These are phyloP conservation scores for Chrysemys picta DNA, from an alignment of 2,113 vertebrate genomes.

Conservation along the genomic window DNA sequence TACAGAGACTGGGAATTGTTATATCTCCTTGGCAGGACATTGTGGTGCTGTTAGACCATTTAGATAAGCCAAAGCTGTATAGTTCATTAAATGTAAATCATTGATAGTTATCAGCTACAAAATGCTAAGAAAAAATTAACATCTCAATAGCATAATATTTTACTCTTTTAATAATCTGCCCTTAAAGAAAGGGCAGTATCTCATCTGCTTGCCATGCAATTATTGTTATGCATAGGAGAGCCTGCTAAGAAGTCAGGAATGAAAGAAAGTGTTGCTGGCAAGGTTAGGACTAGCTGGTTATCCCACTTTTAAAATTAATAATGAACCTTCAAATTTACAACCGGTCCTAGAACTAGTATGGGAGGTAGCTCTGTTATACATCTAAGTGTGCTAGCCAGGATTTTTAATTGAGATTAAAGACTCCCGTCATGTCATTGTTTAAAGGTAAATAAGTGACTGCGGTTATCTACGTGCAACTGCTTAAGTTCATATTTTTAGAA, in stretches of 20 bases:
- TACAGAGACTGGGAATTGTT: not conserved
- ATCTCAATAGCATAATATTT: not conserved
- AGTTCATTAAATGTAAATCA: not conserved
- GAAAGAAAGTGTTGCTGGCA: constrained; percentile 18
- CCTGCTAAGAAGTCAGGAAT: constrained; percentile 18
- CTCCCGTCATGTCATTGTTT: not conserved
- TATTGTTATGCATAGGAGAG: not conserved
- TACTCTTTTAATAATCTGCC: constrained; percentile 4
- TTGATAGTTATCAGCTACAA: not conserved
- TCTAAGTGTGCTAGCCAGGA: not conserved
- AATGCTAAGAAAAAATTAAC: too few species aligned
- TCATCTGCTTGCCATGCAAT: not conserved
- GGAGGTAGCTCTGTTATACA: not conserved
- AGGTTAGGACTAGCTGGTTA: rapidly evolving
- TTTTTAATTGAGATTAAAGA: constrained; percentile 14
- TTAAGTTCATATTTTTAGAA: constrained; percentile 4
- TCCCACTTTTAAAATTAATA: constrained; percentile 31
- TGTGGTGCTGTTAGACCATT: not conserved
- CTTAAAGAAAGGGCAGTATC: not conserved
- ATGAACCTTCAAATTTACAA: constrained; percentile 6
- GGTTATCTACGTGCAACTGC: not conserved
- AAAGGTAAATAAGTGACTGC: not conserved
- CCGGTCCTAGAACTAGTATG: constrained; percentile 4
- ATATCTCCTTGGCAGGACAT: not conserved
- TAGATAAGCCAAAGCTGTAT: not conserved